A percentile compares a stretch with the other conserved stretches of the same genome.
phyloP scores from a whole-genome alignment of 2,888 invertebrate species.

The Nomada ferruginata region DNA sequence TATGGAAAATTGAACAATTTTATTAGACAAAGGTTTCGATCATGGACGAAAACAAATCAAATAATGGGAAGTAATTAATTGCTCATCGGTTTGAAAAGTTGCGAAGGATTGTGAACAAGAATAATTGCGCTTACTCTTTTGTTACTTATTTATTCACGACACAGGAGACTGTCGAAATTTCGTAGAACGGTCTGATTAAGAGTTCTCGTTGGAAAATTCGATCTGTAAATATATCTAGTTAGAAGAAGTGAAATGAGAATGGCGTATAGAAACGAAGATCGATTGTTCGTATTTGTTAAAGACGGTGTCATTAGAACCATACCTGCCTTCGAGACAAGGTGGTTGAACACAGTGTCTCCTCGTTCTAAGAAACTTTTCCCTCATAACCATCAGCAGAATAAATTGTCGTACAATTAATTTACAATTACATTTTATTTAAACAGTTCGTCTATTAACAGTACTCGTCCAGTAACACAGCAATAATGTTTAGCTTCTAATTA shows the following conservation, averaged over 20 bases:
- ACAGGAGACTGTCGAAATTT: slow-evolving; percentile 24
- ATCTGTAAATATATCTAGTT: slow-evolving; percentile 48
- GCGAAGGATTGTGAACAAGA: not conserved
- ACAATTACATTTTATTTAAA: too few relatives aligned
- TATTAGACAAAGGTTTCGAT: too few relatives aligned
- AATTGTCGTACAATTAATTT: too few relatives aligned
- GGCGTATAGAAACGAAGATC: not conserved
- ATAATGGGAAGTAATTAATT: not conserved
- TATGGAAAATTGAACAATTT: not conserved
- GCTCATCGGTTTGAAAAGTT: not conserved
- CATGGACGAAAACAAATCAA: not conserved
- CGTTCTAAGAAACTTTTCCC: not conserved
- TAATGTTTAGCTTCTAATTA: too few relatives aligned
- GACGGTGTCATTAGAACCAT: not conserved
- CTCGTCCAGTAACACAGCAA: too few relatives aligned
- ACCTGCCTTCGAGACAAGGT: too few relatives aligned
- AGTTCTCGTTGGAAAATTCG: not conserved
- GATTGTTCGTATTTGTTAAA: not conserved
- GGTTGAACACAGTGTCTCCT: not conserved
- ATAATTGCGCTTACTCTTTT: slow-evolving; percentile 16
- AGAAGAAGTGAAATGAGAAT: not conserved
- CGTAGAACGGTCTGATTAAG: slow-evolving; percentile 17
- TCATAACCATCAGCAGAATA: not conserved
- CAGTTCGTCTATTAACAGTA: too few relatives aligned
- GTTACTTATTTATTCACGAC: slow-evolving; percentile 50